Base-by-base conservation (phyloP, 2,888 invertebrate species). In the Xylota segnis region DNA sequence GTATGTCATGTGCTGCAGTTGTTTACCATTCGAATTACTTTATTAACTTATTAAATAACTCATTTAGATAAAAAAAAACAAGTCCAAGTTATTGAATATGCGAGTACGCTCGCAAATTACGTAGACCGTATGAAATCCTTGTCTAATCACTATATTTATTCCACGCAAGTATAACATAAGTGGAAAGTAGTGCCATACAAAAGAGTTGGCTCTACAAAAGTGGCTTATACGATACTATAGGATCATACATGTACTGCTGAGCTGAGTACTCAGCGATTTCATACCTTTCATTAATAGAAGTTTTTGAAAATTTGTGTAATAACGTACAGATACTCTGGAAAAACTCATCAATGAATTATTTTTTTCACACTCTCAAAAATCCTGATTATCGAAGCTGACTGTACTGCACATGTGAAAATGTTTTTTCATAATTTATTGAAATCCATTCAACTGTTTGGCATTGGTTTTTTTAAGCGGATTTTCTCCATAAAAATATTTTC, bases 351-450 rank as follows among this genome's bases (percentile, higher is more conserved):
- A 79, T 61, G 18, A 40, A 63, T n/a, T n/a, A 52, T 47, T 68
- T 47, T 45, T 12, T 50, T 56, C 10, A 29, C 45, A 37, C 47
- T 54, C 9, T 27, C 10, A 27, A 68, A 45, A 12, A 47, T 66
- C 40, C 54, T 43, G 29, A 16, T 43, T 43, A 65, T 79, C 10
- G 12, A 50, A 61, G 52, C 52, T 29, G 9, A 32, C 12, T 56
- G 10, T 59, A 5, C 23, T 6, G 5, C 34, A 27, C 7, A 27
- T 9, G 16, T 12, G 29, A 1, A 10, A 9, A 9, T 40, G 5
- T 45, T 45, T 52, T 54, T 59, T 14, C 16, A 59, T 47, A 74
- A 45, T 74, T 63, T 34, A 76, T 81, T 81, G 61, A 75, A 81
- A 81, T 56, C 56, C 68, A 75, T 63, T 61, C 75, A 81, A 63